Evolutionary conservation across 2,113 vertebrate genomes (phyloP).

Genomic region (Phalacrocorax aristotelis): DNA sequence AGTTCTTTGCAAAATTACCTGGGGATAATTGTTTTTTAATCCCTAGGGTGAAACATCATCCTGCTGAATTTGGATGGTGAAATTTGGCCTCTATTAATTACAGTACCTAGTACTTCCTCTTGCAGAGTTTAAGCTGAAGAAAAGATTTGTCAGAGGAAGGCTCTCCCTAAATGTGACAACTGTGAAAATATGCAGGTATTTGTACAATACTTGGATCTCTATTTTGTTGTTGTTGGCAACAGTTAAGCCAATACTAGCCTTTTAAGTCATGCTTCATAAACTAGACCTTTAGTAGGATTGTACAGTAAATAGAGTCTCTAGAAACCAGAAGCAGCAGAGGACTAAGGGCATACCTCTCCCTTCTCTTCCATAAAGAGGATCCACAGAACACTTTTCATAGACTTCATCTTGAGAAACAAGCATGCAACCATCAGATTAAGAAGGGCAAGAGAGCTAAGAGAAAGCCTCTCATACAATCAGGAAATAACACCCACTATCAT

Average conservation of each 20-base stretch:
- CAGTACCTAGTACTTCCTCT: not conserved
- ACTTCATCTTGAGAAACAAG: not conserved
- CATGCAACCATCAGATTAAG: not conserved
- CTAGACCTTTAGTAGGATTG: not conserved
- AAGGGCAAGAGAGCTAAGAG: not conserved
- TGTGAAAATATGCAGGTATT: not conserved
- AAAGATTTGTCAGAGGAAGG: not conserved
- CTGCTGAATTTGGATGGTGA: not conserved
- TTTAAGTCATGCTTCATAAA: not conserved
- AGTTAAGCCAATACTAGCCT: not conserved
- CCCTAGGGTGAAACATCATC: not conserved
- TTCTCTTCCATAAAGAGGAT: not conserved
- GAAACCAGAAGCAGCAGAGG: not conserved
- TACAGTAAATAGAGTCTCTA: not conserved
- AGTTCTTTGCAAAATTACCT: not conserved
- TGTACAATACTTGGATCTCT: not conserved
- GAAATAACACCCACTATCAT: not conserved
- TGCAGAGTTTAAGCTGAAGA: not conserved
- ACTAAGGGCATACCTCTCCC: not conserved
- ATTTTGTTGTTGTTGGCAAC: not conserved
- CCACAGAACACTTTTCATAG: not conserved
- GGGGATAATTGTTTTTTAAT: not conserved
- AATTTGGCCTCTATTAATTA: not conserved
- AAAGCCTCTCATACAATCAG: not conserved
- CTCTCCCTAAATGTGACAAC: not conserved